Percentiles rank a stretch among this genome's conserved stretches.
Evolutionary conservation across 2,888 invertebrate genomes (phyloP).

Genomic region (Apoda limacodes): DNA sequence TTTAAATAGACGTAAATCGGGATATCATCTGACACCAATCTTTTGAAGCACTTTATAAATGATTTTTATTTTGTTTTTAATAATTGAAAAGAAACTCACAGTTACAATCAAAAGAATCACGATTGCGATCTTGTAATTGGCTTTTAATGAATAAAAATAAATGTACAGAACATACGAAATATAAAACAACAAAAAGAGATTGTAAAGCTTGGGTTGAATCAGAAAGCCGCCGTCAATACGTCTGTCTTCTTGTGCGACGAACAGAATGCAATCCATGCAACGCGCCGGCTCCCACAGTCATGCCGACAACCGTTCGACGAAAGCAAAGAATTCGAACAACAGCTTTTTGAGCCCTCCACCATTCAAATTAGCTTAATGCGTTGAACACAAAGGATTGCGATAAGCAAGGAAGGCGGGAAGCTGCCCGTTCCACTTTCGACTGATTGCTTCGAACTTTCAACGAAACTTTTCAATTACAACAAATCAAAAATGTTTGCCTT

Average conservation of each 20-base stretch:
- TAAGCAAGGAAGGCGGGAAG: constrained; percentile 50
- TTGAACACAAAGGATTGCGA: constrained; percentile 59
- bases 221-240: constrained; percentile 50
- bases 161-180: constrained; percentile 36
- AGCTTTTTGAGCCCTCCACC: constrained; percentile 59
- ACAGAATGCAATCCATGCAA: constrained; percentile 54
- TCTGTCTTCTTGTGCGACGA: constrained; percentile 48
- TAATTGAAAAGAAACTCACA: constrained; percentile 16
- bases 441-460: constrained; percentile 37
- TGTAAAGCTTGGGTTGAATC: constrained; percentile 24
- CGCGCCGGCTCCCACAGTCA: constrained; percentile 52
- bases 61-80: too few relatives aligned
- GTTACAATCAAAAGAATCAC: constrained; percentile 3
- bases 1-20: too few relatives aligned
- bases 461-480: constrained; percentile 31
- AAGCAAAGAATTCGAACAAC: constrained; percentile 63
- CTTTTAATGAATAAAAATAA: constrained; percentile 26
- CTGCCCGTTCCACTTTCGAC: constrained; percentile 32
- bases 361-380: constrained; percentile 69
- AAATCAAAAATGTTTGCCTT: too few relatives aligned
- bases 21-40: too few relatives aligned
- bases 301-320: constrained; percentile 43
- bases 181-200: constrained; percentile 12
- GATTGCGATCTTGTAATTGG: constrained; percentile 1
- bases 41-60: too few relatives aligned